Percentiles rank a stretch among this genome's conserved stretches.
phyloP scores from a whole-genome alignment of 2,113 vertebrate species.

The Rhinolophus sinicus region DNA sequence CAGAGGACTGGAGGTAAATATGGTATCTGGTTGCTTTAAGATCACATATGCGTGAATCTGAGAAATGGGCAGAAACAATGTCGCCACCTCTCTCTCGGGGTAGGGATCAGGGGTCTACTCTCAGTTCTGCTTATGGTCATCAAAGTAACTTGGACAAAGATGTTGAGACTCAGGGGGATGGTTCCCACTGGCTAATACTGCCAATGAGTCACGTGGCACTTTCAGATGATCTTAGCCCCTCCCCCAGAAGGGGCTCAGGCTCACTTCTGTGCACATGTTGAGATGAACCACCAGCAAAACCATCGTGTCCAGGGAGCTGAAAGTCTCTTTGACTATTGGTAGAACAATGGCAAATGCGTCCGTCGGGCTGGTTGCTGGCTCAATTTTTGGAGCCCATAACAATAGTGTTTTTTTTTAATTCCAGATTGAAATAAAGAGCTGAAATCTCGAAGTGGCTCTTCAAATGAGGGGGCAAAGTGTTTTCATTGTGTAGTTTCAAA shows the following conservation, averaged over 20 bases:
- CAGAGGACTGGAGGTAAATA: not conserved
- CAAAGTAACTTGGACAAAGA: not conserved
- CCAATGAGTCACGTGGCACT: not conserved
- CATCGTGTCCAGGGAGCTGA: not conserved
- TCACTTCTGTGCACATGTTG: not conserved
- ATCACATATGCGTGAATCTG: not conserved
- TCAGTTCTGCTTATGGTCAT: not conserved
- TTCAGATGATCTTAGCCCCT: not conserved
- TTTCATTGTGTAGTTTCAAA: not conserved
- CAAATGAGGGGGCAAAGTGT: not conserved
- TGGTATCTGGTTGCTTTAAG: not conserved
- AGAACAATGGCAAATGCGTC: not conserved
- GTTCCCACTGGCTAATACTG: not conserved
- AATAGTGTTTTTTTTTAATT: not conserved
- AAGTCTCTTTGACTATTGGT: not conserved
- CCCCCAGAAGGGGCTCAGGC: not conserved
- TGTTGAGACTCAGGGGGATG: not conserved
- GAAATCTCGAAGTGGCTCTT: slow-evolving; percentile 28
- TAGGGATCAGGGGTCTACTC: not conserved
- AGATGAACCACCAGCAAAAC: not conserved
- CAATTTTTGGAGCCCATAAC: not conserved
- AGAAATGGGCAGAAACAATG: not conserved
- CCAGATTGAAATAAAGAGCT: not conserved
- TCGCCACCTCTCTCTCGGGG: not conserved
- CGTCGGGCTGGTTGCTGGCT: not conserved